A percentile compares a stretch with the other conserved stretches of the same genome.
These are phyloP conservation scores for Augochlorella aurata DNA, from an alignment of 2,888 invertebrate species.

Conservation along the genomic window DNA sequence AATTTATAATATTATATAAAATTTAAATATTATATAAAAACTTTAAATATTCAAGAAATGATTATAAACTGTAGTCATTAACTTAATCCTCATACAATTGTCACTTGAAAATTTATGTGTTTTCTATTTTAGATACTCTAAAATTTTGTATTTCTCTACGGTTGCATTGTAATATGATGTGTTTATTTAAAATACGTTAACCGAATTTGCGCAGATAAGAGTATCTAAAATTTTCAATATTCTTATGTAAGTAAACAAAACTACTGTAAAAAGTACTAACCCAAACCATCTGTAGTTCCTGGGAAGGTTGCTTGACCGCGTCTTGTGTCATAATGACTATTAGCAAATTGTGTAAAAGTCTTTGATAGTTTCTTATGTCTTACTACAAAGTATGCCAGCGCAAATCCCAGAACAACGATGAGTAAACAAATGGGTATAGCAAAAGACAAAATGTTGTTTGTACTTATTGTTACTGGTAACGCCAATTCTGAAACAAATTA, in stretches of 20 bases:
- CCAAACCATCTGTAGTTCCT: constrained; percentile 86
- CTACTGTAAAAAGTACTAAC: constrained; percentile 79
- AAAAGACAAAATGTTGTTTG: constrained; percentile 82
- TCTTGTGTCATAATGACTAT: constrained; percentile 92
- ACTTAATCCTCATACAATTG: no score
- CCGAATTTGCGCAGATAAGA: no score
- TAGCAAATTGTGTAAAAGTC: constrained; percentile 91
- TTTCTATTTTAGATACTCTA: no score
- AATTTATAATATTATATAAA: no score
- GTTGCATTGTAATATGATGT: no score
- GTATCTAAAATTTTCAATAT: no score
- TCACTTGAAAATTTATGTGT: no score
- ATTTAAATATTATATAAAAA: no score
- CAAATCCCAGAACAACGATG: constrained; percentile 84
- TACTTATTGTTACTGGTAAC: constrained; percentile 71
- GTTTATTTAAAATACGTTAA: no score
- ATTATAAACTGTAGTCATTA: no score
- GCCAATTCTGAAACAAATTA: constrained; percentile 22
- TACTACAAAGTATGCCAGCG: constrained; percentile 86
- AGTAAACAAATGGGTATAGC: constrained; percentile 84
- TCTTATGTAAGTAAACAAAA: not conserved
- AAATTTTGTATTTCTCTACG: no score
- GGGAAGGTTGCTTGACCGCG: constrained; percentile 94
- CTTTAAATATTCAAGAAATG: no score
- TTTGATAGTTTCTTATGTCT: constrained; percentile 89